Evolutionary conservation across 2,888 invertebrate species (phyloP).

Genomic region (Mimachlamys varia): DNA sequence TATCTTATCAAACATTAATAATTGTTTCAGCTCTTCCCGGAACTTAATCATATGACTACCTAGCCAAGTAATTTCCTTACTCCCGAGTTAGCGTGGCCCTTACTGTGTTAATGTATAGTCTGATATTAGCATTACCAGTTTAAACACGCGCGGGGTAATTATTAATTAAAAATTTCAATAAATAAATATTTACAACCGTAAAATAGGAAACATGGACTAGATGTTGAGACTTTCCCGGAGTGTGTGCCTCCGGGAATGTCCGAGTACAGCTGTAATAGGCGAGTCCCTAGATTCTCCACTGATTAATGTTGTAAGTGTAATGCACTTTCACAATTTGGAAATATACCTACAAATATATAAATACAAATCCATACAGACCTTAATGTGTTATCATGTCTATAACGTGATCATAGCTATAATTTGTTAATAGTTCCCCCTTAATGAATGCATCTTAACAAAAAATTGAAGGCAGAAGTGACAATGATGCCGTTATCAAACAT

Average conservation of each 20-base stretch:
- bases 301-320: too few relatives aligned
- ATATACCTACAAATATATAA: too few relatives aligned
- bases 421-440: too few relatives aligned
- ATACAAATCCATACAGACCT: too few relatives aligned
- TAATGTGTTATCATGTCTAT: too few relatives aligned
- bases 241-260: not conserved
- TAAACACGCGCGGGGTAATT: not conserved
- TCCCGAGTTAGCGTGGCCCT: not conserved
- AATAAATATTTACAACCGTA: not conserved
- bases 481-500: too few relatives aligned
- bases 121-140: not conserved
- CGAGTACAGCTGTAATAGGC: not conserved
- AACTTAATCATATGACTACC: slow-evolving; percentile 7
- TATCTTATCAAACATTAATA: slow-evolving; percentile 14
- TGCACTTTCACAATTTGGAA: too few relatives aligned
- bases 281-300: not conserved
- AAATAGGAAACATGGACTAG: not conserved
- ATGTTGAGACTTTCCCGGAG: not conserved
- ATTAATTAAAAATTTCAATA: not conserved
- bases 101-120: not conserved
- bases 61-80: not conserved
- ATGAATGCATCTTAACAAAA: too few relatives aligned
- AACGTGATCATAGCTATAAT: too few relatives aligned
- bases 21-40: not conserved
- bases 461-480: too few relatives aligned